Evolutionary conservation across 2,888 invertebrate species (phyloP).

Genomic region (Caradrina clavipalpis): DNA sequence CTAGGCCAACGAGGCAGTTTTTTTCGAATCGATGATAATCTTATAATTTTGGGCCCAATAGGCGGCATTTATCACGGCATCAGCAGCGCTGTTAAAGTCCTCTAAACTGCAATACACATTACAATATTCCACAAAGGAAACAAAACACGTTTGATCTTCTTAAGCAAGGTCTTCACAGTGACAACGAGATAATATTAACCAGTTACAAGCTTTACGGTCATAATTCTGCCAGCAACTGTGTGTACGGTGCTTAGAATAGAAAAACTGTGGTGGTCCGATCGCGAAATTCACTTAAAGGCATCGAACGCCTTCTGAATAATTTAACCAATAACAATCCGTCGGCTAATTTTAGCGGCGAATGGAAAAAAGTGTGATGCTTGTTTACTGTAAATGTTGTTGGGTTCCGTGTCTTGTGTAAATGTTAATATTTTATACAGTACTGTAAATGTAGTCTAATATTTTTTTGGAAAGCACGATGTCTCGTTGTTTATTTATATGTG

Average conservation of each 20-base stretch:
- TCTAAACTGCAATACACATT: no score
- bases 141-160: not conserved
- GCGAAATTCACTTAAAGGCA: constrained; percentile 89
- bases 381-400: constrained; percentile 24
- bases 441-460: not conserved
- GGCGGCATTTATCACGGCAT: no score
- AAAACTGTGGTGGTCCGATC: constrained; percentile 76
- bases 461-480: no score
- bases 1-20: no score
- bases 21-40: no score
- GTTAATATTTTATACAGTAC: no score
- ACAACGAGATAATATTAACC: constrained; percentile 32
- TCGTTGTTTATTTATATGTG: no score
- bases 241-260: constrained; percentile 60
- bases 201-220: constrained; percentile 21
- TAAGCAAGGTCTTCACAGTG: constrained; percentile 7
- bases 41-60: no score
- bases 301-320: constrained; percentile 88
- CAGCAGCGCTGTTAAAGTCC: no score
- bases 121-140: no score
- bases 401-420: constrained; percentile 55
- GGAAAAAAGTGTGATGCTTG: constrained; percentile 74
- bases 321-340: constrained; percentile 89
- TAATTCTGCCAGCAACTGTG: constrained; percentile 45
- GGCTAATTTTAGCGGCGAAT: constrained; percentile 86